phyloP scores from a whole-genome alignment of 2,113 vertebrate genomes.

The Burhinus oedicnemus region DNA sequence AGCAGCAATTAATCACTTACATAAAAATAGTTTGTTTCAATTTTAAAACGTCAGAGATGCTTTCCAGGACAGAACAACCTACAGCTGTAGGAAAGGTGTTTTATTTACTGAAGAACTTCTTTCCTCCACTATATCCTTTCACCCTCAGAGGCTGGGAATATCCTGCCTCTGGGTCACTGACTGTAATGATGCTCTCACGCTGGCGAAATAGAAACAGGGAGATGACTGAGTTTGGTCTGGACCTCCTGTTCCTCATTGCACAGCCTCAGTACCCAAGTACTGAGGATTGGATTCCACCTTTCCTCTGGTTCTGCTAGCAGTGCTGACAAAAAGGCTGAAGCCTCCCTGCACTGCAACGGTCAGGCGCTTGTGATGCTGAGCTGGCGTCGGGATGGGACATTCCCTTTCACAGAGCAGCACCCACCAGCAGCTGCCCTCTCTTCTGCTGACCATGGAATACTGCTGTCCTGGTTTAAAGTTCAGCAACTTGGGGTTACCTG shows the following conservation, averaged over 20 bases:
- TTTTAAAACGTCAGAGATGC: not conserved
- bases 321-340: not conserved
- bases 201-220: not conserved
- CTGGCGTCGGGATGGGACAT: fast-evolving
- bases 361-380: not conserved
- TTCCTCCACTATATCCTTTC: not conserved
- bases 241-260: not conserved
- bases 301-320: not conserved
- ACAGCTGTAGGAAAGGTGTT: not conserved
- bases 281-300: not conserved
- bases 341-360: not conserved
- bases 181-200: not conserved
- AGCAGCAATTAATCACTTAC: not conserved
- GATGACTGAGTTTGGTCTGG: not conserved
- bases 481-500: not conserved
- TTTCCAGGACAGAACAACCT: not conserved
- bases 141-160: not conserved
- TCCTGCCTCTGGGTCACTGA: not conserved
- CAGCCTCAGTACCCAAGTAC: not conserved
- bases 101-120: not conserved
- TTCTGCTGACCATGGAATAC: not conserved
- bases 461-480: not conserved
- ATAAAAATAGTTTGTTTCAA: not conserved
- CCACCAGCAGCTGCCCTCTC: not conserved
- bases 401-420: not conserved